phyloP scores from a whole-genome alignment of 2,113 vertebrate genomes.

The Phaethon lepturus region DNA sequence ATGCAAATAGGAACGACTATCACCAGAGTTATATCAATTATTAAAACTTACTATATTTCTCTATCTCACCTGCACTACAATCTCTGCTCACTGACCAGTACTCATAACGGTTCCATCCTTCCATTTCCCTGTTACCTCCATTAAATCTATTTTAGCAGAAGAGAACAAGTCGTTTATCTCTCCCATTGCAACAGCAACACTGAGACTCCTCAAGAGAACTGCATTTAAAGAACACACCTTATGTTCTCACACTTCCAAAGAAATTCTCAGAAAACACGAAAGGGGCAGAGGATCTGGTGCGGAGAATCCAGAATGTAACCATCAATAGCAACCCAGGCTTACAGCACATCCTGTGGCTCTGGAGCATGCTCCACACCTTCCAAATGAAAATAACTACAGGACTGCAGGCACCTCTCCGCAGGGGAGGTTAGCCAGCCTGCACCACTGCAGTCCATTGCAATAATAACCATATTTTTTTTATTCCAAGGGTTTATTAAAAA shows the following conservation, averaged over 20 bases:
- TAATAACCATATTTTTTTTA: fast-evolving
- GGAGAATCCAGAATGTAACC: neutral
- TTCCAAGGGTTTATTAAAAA: neutral
- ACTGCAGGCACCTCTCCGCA: neutral
- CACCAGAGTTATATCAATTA: neutral
- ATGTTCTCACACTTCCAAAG: neutral
- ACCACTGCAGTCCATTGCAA: neutral
- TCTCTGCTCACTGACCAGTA: neutral
- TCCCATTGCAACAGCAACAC: neutral
- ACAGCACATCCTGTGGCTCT: neutral
- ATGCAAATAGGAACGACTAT: neutral
- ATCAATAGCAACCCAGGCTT: neutral
- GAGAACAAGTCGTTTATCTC: neutral
- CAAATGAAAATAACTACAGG: neutral
- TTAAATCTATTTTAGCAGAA: neutral
- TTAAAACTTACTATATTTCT: neutral
- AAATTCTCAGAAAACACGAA: neutral
- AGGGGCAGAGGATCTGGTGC: neutral
- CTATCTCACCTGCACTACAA: neutral
- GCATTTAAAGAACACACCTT: neutral
- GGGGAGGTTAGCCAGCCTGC: neutral
- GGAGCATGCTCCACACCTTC: neutral
- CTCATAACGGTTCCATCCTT: neutral
- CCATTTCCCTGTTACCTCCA: neutral
- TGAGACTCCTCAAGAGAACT: neutral